Base-by-base conservation (phyloP, 2,113 vertebrate species). In the Candoia aspera region DNA sequence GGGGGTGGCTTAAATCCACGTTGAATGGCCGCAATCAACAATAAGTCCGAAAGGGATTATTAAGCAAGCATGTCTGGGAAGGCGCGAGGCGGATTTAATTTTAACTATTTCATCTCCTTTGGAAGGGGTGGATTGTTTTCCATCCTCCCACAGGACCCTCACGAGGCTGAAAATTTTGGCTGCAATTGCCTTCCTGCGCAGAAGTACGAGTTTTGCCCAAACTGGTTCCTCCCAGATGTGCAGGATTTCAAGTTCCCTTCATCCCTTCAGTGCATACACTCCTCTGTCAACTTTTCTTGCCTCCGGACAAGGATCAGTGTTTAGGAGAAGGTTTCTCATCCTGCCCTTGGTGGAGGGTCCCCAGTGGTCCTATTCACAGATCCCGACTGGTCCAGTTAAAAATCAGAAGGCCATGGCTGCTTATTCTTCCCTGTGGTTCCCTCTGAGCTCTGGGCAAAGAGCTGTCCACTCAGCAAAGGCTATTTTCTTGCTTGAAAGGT, bases 61-160 rank as follows among this genome's bases (percentile, higher is more conserved):
- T 42, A 87, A 96, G 93, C 91, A 87, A 95, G 96, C 93, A 93
- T 94, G 96, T 96, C 96, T 96, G 95, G 95, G 96, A 96, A 97
- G 95, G 95, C 94, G 29, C 85, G 21, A 92, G 86, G 60, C 95
- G 79, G 88, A 93, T 84, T 88, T 46, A 59, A 49, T 24, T 94
- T 96, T 85, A 97, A 97, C 97, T 60, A 10, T 94, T 96, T 95
- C 94, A 53, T 90, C 87, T 55, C 96, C 60, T 86, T 42, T 54
- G 86, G 46, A 53, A 17, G 59, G 53, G 8, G 17, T 13, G 13
- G 29, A 1, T 49, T 13, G 26, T 11, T 58, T n/a, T 13, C 19
- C 57, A 12, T 33, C 6, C 6, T 10, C 57, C 57, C 57, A 6
- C 8, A 26, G 21, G 21, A 26, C 46, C n/a, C 24, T 9, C 17